A percentile compares a stretch with the other conserved stretches of the same genome.
Evolutionary conservation across 1,140 invertebrate genomes (phyloP).

Genomic region (Paramacrobiotus metropolitanus): DNA sequence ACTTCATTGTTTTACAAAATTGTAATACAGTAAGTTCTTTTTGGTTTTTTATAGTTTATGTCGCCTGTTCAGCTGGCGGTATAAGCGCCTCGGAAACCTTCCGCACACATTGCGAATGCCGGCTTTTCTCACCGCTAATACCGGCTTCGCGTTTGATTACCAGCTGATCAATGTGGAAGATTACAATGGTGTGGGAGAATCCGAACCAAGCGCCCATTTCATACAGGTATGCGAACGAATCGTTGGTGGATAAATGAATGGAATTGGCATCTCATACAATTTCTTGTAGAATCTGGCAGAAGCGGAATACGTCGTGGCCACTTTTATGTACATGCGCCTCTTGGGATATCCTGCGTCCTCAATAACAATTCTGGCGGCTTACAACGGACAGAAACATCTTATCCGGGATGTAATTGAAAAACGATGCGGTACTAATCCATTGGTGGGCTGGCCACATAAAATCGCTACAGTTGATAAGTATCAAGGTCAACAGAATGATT

Average conservation of each 20-base stretch:
- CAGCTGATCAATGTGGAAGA: conserved; percentile 90
- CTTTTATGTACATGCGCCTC: conserved; percentile 96
- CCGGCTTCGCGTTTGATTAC: conserved; percentile 65
- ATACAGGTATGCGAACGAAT: conserved; percentile 47
- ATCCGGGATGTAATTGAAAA: conserved; percentile 84
- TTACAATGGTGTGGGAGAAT: conserved; percentile 87
- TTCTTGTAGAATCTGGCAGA: conserved; percentile 68
- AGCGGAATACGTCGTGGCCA: conserved; percentile 89
- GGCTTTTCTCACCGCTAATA: conserved; percentile 69
- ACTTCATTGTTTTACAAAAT: conserved; percentile 9
- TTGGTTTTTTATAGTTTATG: conserved; percentile 43
- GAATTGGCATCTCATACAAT: background rate
- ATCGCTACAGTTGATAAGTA: conserved; percentile 94
- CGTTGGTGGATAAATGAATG: background rate
- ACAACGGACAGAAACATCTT: conserved; percentile 96
- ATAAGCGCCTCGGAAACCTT: conserved; percentile 79
- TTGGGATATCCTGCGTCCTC: conserved; percentile 88
- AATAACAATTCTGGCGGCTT: conserved; percentile 96
- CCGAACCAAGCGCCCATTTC: conserved; percentile 92
- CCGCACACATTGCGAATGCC: conserved; percentile 51
- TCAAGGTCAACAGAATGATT: conserved; percentile 98
- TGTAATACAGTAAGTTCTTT: too few relatives aligned
- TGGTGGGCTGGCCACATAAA: conserved; percentile 87
- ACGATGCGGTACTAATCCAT: conserved; percentile 74
- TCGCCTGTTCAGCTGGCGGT: conserved; percentile 88